Percentiles rank a stretch among this genome's conserved stretches.
These are phyloP conservation scores for Miltochrista miniata DNA, from an alignment of 2,888 invertebrate genomes.

Conservation along the genomic window DNA sequence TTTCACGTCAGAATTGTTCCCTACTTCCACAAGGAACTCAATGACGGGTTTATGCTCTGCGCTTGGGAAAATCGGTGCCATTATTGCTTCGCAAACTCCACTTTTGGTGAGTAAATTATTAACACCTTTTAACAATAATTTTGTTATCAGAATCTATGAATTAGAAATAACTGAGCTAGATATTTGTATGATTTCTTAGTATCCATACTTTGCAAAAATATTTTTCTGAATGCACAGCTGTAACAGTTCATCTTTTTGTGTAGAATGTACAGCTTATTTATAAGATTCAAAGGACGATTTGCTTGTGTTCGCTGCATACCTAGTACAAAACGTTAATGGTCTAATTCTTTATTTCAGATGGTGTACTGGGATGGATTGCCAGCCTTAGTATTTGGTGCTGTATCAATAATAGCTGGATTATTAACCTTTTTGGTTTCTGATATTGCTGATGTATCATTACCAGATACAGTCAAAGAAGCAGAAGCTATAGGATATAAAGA, in stretches of 20 bases:
- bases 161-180: too few species aligned
- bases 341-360: conserved; percentile 46
- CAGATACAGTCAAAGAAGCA: conserved; percentile 66
- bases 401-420: conserved; percentile 56
- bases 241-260: too few species aligned
- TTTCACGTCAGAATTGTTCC: conserved; percentile 87
- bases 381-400: conserved; percentile 57
- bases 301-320: too few species aligned
- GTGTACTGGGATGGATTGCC: conserved; percentile 67
- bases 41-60: background rate
- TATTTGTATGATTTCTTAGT: too few species aligned
- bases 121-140: too few species aligned
- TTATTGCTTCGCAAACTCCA: background rate
- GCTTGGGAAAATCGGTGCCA: background rate
- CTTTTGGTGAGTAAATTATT: background rate
- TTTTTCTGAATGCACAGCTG: too few species aligned
- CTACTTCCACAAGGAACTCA: conserved; percentile 35
- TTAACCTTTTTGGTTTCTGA: conserved; percentile 64
- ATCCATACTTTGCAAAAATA: too few species aligned
- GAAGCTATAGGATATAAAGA: conserved; percentile 53
- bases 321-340: too few species aligned
- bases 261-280: too few species aligned
- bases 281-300: too few species aligned
- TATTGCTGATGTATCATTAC: conserved; percentile 57
- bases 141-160: too few species aligned